Conservation (phyloP, 2,797 vertebrate genomes). For the Oreochromis grahami region DNA sequence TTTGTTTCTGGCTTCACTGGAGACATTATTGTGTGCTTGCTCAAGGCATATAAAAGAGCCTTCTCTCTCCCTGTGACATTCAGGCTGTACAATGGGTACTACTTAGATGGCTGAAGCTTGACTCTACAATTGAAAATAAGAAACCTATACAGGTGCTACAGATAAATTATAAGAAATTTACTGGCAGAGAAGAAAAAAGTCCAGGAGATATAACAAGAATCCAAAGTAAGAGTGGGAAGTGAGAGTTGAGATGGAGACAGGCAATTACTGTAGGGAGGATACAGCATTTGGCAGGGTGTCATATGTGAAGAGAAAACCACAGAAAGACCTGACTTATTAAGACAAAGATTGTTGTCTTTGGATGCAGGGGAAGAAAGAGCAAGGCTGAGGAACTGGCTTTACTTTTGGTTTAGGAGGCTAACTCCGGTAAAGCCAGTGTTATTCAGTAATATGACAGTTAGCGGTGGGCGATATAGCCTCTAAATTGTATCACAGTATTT, state of each 20-base stretch:
- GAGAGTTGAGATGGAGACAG: neutral
- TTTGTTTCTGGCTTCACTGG: neutral
- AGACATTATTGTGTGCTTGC: neutral
- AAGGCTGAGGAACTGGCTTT: neutral
- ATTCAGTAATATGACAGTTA: neutral
- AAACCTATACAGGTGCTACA: neutral
- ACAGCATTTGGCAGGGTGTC: neutral
- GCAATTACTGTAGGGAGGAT: neutral
- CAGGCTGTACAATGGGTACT: neutral
- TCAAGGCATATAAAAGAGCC: neutral
- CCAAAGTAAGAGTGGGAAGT: neutral
- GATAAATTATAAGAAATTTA: neutral
- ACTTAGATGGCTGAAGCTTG: neutral
- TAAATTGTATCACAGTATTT: neutral
- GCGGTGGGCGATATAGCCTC: neutral
- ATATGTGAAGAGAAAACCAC: neutral
- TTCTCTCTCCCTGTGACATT: neutral
- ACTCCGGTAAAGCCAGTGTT: neutral
- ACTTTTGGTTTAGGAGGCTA: neutral
- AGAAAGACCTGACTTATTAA: neutral
- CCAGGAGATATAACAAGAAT: neutral
- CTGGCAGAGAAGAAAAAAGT: neutral
- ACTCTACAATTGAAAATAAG: neutral
- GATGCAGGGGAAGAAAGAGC: neutral
- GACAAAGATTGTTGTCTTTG: neutral